phyloP scores from a whole-genome alignment of 2,888 invertebrate genomes.

The Zaprionus obscuricornis region DNA sequence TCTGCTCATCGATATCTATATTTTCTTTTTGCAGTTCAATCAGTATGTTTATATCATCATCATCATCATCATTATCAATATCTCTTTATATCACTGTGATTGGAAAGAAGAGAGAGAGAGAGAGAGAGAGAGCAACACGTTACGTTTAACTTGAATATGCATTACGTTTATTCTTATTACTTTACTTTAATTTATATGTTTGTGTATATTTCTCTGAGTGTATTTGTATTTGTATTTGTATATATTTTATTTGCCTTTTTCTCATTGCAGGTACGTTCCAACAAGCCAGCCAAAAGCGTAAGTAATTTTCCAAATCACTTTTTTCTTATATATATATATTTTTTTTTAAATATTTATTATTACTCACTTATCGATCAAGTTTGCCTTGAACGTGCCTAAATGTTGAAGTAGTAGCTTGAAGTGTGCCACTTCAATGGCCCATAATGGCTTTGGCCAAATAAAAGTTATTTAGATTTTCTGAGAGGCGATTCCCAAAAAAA shows the following conservation, averaged over 20 bases:
- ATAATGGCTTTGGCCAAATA: too few species aligned
- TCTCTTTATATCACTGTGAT: too few species aligned
- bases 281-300: conserved; percentile 65
- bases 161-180: conserved; percentile 9
- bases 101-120: too few species aligned
- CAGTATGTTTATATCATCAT: conserved; percentile 14
- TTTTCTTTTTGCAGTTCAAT: conserved; percentile 8
- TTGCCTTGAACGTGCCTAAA: conserved; percentile 32
- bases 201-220: conserved; percentile 25
- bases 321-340: too few species aligned
- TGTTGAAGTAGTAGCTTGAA: conserved; percentile 27
- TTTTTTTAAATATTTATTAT: conserved; percentile 18
- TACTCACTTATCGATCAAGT: conserved; percentile 61
- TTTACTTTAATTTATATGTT: conserved; percentile 17
- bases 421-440: conserved; percentile 24
- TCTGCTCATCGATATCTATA: too few species aligned
- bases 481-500: conserved; percentile 6
- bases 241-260: conserved; percentile 3
- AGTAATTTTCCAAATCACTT: conserved; percentile 60
- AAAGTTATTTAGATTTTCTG: conserved; percentile 21
- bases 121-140: too few species aligned
- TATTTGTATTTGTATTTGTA: conserved; percentile 27
- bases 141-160: conserved; percentile 15
- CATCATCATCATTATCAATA: background rate
- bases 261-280: conserved; percentile 73